Evolutionary conservation across 2,888 invertebrate species (phyloP), one percentile per base, ranked within the genome.

Genomic region (Spisula solida): DNA sequence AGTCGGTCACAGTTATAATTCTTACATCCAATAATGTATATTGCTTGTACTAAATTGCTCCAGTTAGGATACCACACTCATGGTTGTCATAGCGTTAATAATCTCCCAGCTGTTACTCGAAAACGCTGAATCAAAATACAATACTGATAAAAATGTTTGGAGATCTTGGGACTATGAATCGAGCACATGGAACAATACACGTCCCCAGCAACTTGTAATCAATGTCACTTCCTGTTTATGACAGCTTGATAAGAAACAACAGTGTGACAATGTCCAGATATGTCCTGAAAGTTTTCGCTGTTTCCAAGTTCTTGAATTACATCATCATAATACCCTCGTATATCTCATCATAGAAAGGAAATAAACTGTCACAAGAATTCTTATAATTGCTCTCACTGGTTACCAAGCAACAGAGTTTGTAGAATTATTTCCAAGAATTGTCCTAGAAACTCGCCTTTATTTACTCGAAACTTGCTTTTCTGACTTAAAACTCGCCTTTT

Each of bases 221-320:
- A 66, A 10, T n/a, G 10, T n/a, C 0, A 66, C 60, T 66, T 66
- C 60, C 60, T 66, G 60, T 66, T 66, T 25, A 66, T 66, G 60
- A 25, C 60, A 66, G 60, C 60, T 12, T 6, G 60, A 66, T 66
- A 66, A 2, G 25, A n/a, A 66, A 66, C n/a, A n/a, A 66, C 60
- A 41, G 41, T 66, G 25, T 66, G 60, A 66, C 60, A 66, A 66
- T 66, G 60, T 66, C 60, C 60, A 66, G 60, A 66, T 66, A n/a
- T 25, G 12, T 66, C 60, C n/a, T 20, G 10, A 8, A 12, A 66
- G n/a, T 25, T 66, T 25, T 66, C 10, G 4, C 60, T 12, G 41
- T 41, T 8, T 51, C 51, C 51, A 8, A 51, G 60, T 66, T 66
- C 60, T 66, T 66, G 5, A 56, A 56, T 56, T 56, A 56, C 56